Evolutionary conservation across 2,113 vertebrate genomes (phyloP).

Genomic region (Elaphurus davidianus): DNA sequence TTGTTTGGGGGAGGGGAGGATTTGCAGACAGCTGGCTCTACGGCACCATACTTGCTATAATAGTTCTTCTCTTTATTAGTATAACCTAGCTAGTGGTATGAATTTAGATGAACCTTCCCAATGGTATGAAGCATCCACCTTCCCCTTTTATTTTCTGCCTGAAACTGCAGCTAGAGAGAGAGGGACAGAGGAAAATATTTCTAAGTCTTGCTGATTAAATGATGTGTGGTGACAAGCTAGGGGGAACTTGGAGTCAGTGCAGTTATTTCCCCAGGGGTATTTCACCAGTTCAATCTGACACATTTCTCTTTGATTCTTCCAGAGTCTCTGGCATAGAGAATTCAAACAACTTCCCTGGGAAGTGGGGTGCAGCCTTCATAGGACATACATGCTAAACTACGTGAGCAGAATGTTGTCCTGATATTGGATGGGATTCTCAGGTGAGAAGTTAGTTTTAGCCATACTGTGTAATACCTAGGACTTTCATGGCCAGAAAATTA

Average conservation of each 20-base stretch:
- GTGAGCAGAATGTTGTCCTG: background rate
- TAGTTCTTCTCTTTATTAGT: background rate
- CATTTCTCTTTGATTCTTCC: conserved; percentile 10
- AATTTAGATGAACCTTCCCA: background rate
- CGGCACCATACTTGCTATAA: background rate
- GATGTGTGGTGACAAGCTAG: background rate
- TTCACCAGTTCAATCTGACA: background rate
- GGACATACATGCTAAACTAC: background rate
- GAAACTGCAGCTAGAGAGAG: background rate
- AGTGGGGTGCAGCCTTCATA: background rate
- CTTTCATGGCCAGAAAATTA: background rate
- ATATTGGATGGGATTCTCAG: background rate
- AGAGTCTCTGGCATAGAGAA: background rate
- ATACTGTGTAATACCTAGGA: background rate
- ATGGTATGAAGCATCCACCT: background rate
- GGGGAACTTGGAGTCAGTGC: background rate
- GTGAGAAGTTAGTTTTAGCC: background rate
- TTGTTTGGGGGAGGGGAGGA: background rate
- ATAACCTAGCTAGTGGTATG: background rate
- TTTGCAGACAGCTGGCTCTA: background rate
- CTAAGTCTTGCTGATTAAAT: background rate
- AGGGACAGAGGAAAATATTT: background rate
- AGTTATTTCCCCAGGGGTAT: background rate
- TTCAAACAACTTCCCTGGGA: background rate
- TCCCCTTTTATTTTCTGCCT: background rate